phyloP scores from a whole-genome alignment of 2,888 invertebrate genomes.

The Crocallis elinguaria region DNA sequence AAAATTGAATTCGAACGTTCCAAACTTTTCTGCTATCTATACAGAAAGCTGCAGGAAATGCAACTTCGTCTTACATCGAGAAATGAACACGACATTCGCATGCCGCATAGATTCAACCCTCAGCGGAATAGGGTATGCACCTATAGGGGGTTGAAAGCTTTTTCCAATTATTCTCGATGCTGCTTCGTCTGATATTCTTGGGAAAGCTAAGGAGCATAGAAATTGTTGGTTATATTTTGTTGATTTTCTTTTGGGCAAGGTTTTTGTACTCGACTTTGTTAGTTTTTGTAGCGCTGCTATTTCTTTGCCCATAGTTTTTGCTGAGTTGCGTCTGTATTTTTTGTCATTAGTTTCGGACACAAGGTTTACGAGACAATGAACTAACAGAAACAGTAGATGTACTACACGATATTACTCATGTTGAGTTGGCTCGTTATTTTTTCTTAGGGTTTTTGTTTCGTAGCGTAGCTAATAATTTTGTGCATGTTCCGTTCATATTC shows the following conservation, averaged over 20 bases:
- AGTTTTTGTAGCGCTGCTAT: conserved; percentile 15
- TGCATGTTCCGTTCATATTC: no score
- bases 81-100: conserved; percentile 63
- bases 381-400: not conserved
- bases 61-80: conserved; percentile 58
- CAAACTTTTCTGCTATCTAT: conserved; percentile 53
- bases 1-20: not conserved
- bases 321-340: conserved; percentile 10
- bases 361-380: conserved; percentile 1
- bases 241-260: conserved; percentile 6
- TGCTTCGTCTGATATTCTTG: conserved; percentile 32
- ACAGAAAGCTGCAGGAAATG: conserved; percentile 71
- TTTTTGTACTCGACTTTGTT: conserved; percentile 13
- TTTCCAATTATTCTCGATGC: conserved; percentile 54
- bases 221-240: conserved; percentile 30
- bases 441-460: no score
- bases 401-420: not conserved
- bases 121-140: conserved; percentile 43
- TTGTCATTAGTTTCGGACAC: conserved; percentile 8
- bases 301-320: conserved; percentile 19
- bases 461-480: no score
- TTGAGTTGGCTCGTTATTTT: no score
- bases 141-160: conserved; percentile 58
- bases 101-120: conserved; percentile 50
- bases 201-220: conserved; percentile 21